Conservation (phyloP, 2,113 vertebrate genomes). For the Phycodurus eques region DNA sequence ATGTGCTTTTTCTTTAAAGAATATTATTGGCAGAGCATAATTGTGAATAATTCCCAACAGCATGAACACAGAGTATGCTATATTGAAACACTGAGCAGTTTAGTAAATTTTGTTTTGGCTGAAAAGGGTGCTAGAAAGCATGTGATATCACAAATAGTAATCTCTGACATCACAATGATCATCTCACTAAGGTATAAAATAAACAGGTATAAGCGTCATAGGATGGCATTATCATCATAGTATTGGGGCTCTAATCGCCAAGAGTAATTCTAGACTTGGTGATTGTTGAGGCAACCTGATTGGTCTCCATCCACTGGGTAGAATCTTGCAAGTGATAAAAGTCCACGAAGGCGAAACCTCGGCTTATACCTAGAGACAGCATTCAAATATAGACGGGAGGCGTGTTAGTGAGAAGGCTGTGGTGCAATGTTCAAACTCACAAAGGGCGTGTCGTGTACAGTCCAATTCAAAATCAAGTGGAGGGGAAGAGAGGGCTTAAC, state of each 20-base stretch:
- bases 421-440: slow-evolving; percentile 89
- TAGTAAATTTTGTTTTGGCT: slow-evolving; percentile 5
- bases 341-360: slow-evolving; percentile 99
- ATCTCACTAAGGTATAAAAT: background rate
- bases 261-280: slow-evolving; percentile 93
- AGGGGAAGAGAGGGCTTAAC: slow-evolving; percentile 59
- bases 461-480: slow-evolving; percentile 88
- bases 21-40: slow-evolving; percentile 55
- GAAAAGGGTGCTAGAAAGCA: slow-evolving; percentile 17
- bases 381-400: slow-evolving; percentile 99
- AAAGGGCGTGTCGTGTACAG: slow-evolving; percentile 84
- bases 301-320: slow-evolving; percentile 99
- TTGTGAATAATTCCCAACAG: background rate
- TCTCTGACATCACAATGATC: slow-evolving; percentile 12
- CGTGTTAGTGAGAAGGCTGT: slow-evolving; percentile 99
- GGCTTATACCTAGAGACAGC: slow-evolving; percentile 99
- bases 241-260: slow-evolving; percentile 71
- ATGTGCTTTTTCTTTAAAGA: slow-evolving; percentile 46
- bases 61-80: background rate
- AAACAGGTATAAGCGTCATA: slow-evolving; percentile 18
- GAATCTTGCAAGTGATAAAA: slow-evolving; percentile 99
- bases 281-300: slow-evolving; percentile 99
- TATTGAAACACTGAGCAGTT: slow-evolving; percentile 5
- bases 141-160: slow-evolving; percentile 12
- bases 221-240: slow-evolving; percentile 1